A percentile compares a stretch with the other conserved stretches of the same genome.
These are phyloP conservation scores for Saccostrea echinata DNA, from an alignment of 1,140 invertebrate species.

Conservation along the genomic window DNA sequence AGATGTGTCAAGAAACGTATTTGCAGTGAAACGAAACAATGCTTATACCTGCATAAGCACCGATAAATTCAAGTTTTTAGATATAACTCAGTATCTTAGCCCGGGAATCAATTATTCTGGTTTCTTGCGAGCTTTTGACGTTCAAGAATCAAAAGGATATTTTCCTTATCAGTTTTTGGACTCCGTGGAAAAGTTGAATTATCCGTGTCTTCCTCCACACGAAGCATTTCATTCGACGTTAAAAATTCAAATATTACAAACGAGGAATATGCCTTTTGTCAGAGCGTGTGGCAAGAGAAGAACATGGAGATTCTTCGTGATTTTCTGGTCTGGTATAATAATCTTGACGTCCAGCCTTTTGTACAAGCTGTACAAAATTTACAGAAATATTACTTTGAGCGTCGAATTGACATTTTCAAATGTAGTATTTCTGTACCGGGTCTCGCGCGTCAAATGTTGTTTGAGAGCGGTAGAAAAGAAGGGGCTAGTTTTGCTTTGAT, in stretches of 20 bases:
- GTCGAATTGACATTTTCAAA: constrained; percentile 62
- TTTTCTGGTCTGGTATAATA: no score
- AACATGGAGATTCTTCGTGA: no score
- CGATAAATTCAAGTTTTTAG: no score
- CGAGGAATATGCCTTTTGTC: no score
- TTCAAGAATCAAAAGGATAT: constrained; percentile 57
- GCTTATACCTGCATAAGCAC: no score
- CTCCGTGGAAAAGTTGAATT: constrained; percentile 43
- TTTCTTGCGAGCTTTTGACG: constrained; percentile 59
- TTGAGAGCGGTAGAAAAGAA: background rate
- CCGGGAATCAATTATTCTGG: constrained; percentile 56
- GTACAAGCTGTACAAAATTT: constrained; percentile 63
- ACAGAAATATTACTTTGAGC: constrained; percentile 47
- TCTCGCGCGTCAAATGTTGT: constrained; percentile 52
- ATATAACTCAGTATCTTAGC: no score
- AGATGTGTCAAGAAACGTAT: background rate
- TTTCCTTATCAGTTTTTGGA: constrained; percentile 61
- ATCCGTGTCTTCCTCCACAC: constrained; percentile 40
- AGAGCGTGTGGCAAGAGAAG: no score
- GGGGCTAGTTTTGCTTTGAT: constrained; percentile 51
- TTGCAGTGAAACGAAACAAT: constrained; percentile 58
- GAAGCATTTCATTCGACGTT: constrained; percentile 52
- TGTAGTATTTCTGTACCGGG: constrained; percentile 57
- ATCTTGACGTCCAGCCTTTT: constrained; percentile 58
- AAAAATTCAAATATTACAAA: constrained; percentile 56